Evolutionary conservation across 2,888 invertebrate genomes (phyloP).

Genomic region (Cheilosia urbana): DNA sequence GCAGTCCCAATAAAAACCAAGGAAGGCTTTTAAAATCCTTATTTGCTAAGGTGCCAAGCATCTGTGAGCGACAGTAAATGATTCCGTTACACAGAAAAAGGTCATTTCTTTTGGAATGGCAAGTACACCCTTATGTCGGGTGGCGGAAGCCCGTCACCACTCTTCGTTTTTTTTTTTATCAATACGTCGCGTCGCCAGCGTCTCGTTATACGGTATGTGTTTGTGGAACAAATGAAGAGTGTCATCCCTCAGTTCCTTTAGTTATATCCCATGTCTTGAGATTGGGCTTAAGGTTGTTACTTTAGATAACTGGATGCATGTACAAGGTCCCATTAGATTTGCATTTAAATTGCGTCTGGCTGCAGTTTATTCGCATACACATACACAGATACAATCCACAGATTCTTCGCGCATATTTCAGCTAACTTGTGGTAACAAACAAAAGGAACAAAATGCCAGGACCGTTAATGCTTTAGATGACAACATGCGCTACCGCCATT

Average conservation of each 20-base stretch:
- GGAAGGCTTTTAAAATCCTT: slow-evolving; percentile 71
- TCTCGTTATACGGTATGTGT: not conserved
- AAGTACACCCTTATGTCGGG: slow-evolving; percentile 36
- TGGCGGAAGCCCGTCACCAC: not conserved
- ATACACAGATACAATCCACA: not conserved
- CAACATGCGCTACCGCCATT: slow-evolving; percentile 34
- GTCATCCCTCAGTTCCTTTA: slow-evolving; percentile 48
- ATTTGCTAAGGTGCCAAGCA: slow-evolving; percentile 74
- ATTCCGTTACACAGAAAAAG: slow-evolving; percentile 68
- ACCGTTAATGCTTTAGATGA: slow-evolving; percentile 51
- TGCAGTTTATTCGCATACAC: slow-evolving; percentile 67
- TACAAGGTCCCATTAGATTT: slow-evolving; percentile 81
- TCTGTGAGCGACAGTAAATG: slow-evolving; percentile 74
- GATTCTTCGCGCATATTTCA: slow-evolving; percentile 1
- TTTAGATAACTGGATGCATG: slow-evolving; percentile 77
- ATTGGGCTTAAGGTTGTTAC: slow-evolving; percentile 53
- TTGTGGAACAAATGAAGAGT: slow-evolving; percentile 57
- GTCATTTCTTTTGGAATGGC: slow-evolving; percentile 66
- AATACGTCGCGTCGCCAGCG: slow-evolving; percentile 15
- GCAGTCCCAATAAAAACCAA: slow-evolving; percentile 72
- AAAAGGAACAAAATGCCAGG: not conserved
- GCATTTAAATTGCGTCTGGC: slow-evolving; percentile 83
- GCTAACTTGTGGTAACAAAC: slow-evolving; percentile 10
- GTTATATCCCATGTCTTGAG: slow-evolving; percentile 56
- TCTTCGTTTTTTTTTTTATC: slow-evolving; percentile 33